These are phyloP conservation scores for Parapristionchus giblindavisi DNA, from an alignment of 2,888 invertebrate species.

Conservation along the genomic window DNA sequence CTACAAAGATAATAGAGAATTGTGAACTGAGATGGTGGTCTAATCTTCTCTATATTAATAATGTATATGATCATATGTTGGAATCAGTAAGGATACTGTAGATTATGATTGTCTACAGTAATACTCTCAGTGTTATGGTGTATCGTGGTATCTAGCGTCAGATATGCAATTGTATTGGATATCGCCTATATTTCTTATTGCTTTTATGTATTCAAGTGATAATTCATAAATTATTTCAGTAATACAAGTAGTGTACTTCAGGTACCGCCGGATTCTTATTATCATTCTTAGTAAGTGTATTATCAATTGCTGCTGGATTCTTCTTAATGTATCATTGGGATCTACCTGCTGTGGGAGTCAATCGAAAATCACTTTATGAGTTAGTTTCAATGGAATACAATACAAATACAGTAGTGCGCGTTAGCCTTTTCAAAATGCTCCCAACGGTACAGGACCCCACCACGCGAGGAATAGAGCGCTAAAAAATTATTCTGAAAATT, in stretches of 20 bases:
- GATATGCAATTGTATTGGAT: conserved; percentile 46
- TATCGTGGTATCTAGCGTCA: conserved; percentile 47
- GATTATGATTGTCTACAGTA: neutral
- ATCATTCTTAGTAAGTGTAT: neutral
- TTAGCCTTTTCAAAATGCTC: too few species aligned
- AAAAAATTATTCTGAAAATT: too few species aligned
- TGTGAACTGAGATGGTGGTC: conserved; percentile 47
- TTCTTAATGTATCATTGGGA: conserved; percentile 9
- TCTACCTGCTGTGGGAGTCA: conserved; percentile 8
- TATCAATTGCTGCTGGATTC: conserved; percentile 17
- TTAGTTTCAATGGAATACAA: too few species aligned
- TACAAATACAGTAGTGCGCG: too few species aligned
- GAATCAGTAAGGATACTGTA: conserved; percentile 31
- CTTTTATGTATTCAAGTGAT: conserved; percentile 39
- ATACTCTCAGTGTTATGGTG: conserved; percentile 44
- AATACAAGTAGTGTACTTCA: neutral
- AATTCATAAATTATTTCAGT: neutral
- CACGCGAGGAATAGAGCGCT: too few species aligned
- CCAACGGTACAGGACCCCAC: too few species aligned
- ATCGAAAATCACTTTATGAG: conserved; percentile 10
- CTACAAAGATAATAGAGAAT: conserved; percentile 14
- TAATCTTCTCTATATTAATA: conserved; percentile 52
- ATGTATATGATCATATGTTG: conserved; percentile 42
- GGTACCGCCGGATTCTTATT: conserved; percentile 3
- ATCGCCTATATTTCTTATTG: conserved; percentile 43